phyloP scores from a whole-genome alignment of 2,888 invertebrate species.

The Cremastobaeus sp. region DNA sequence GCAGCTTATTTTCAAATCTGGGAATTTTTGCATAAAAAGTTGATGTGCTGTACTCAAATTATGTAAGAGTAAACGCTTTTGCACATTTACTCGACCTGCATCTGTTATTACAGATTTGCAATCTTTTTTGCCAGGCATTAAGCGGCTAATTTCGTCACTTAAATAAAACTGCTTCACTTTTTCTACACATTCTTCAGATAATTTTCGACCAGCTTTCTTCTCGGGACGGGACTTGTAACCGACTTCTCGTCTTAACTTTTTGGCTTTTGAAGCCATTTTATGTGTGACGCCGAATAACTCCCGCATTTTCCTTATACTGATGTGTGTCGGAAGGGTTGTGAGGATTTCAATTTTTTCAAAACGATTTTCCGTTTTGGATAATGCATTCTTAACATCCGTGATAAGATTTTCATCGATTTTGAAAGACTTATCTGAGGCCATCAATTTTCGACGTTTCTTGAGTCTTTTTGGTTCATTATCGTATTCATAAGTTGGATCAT shows the following conservation, averaged over 20 bases:
- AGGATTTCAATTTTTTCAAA: constrained; percentile 4
- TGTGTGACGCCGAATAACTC: background rate
- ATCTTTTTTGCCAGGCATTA: constrained; percentile 9
- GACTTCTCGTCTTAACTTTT: background rate
- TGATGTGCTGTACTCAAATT: background rate
- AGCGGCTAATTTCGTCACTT: constrained; percentile 3
- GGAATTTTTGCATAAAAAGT: background rate
- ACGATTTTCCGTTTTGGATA: constrained; percentile 1
- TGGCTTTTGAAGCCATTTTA: background rate
- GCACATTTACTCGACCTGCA: background rate
- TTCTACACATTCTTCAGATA: background rate
- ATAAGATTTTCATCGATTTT: background rate
- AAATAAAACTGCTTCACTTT: constrained; percentile 2
- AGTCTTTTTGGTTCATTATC: background rate
- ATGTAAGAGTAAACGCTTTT: constrained; percentile 2
- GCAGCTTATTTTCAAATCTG: background rate
- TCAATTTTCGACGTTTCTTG: background rate
- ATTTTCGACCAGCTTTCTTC: background rate
- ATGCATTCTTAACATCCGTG: background rate
- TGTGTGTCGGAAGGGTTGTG: background rate
- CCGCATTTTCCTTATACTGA: background rate
- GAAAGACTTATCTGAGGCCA: background rate
- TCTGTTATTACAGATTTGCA: constrained; percentile 1
- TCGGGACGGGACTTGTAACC: constrained; percentile 1
- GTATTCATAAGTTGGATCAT: background rate